Conservation (phyloP, 2,888 invertebrate genomes). For the Caenorhabditis sp. region DNA sequence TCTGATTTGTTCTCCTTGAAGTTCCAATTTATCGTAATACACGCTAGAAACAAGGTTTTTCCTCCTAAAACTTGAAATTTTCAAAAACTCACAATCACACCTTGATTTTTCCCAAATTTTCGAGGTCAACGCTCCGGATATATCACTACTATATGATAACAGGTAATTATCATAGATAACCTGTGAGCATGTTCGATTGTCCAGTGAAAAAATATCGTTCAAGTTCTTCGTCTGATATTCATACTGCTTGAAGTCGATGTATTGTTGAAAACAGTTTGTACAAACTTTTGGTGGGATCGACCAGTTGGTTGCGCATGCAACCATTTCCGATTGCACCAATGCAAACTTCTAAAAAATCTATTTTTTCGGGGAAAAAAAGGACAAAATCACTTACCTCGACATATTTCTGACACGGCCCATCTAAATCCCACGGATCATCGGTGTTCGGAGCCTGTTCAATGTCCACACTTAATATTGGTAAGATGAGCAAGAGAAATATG, state of each 20-base stretch:
- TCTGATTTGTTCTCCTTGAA: constrained; percentile 47
- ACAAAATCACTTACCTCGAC: constrained; percentile 52
- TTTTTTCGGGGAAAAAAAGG: too few species aligned
- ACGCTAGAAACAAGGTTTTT: constrained; percentile 36
- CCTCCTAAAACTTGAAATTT: neutral
- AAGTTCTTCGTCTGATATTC: constrained; percentile 63
- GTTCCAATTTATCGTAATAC: constrained; percentile 56
- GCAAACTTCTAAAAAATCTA: constrained; percentile 47
- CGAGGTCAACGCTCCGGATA: constrained; percentile 53
- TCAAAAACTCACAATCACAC: constrained; percentile 60
- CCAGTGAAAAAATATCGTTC: constrained; percentile 49
- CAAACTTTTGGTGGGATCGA: constrained; percentile 69
- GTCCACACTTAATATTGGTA: neutral
- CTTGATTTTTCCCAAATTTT: constrained; percentile 65
- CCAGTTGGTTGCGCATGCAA: constrained; percentile 62
- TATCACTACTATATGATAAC: constrained; percentile 63
- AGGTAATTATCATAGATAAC: constrained; percentile 67
- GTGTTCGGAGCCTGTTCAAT: constrained; percentile 23
- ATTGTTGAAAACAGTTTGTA: constrained; percentile 65
- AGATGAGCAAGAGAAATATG: neutral
- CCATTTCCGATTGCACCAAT: constrained; percentile 53
- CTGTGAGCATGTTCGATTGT: constrained; percentile 60
- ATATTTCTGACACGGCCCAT: constrained; percentile 63
- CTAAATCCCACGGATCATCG: constrained; percentile 61
- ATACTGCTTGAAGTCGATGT: constrained; percentile 62